These are phyloP conservation scores for Diorhabda sublineata DNA, from an alignment of 1,140 invertebrate species.

Conservation along the genomic window DNA sequence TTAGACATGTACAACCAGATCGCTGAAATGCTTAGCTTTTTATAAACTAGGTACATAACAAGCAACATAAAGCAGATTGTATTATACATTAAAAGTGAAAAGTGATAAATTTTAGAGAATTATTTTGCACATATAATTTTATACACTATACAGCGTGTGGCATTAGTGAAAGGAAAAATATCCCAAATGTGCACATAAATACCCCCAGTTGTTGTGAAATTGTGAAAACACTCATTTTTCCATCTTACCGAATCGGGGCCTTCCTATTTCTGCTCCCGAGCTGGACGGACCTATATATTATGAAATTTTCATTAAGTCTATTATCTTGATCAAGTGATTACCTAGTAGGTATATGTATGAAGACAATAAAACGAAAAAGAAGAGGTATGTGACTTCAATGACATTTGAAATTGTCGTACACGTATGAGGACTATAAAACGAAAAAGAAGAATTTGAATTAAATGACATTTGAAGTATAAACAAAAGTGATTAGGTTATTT, in stretches of 20 bases:
- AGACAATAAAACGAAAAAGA: no score
- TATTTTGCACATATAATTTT: neutral
- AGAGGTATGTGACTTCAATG: no score
- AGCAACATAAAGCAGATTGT: no score
- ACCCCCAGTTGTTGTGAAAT: neutral
- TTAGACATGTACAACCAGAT: no score
- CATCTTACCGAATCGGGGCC: conserved; percentile 44
- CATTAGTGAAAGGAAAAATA: neutral
- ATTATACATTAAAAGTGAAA: neutral
- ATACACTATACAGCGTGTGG: neutral
- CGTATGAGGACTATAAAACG: no score
- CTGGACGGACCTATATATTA: conserved; percentile 39
- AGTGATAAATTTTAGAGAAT: neutral
- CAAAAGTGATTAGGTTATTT: no score
- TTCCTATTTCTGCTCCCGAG: conserved; percentile 36
- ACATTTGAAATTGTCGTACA: no score
- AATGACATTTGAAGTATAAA: neutral
- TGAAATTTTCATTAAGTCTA: no score
- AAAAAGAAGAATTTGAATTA: neutral
- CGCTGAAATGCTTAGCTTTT: no score
- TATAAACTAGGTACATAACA: no score
- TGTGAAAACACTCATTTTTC: neutral
- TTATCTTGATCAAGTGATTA: no score
- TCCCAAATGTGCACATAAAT: conserved; percentile 13
- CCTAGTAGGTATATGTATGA: no score